These are phyloP conservation scores for Dasysyrphus albostriatus DNA, from an alignment of 2,888 invertebrate species.

Conservation along the genomic window DNA sequence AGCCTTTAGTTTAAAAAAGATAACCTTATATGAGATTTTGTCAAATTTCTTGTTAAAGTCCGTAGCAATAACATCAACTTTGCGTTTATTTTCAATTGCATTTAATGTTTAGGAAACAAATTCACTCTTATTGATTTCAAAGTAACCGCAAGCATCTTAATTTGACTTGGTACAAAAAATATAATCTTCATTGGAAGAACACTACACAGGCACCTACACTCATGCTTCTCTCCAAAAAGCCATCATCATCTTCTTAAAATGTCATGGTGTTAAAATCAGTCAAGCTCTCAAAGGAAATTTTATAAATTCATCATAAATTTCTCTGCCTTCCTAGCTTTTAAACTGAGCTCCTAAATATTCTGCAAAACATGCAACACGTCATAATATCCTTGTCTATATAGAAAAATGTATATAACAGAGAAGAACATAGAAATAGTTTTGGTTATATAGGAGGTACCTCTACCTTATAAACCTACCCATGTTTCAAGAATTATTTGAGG, in stretches of 20 bases:
- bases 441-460: no score
- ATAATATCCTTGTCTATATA: neutral
- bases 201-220: neutral
- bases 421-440: slow-evolving; percentile 7
- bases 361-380: slow-evolving; percentile 26
- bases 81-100: no score
- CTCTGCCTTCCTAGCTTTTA: slow-evolving; percentile 9
- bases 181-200: neutral
- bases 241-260: slow-evolving; percentile 28
- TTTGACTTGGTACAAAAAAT: neutral
- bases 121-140: no score
- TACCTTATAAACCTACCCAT: neutral
- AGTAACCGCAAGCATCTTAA: neutral
- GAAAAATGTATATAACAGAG: neutral
- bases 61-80: no score
- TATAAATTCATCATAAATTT: slow-evolving; percentile 37
- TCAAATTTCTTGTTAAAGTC: no score
- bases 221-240: neutral
- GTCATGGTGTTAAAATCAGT: slow-evolving; percentile 24
- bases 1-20: no score
- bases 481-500: neutral
- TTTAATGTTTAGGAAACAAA: no score
- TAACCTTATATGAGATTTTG: no score
- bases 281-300: slow-evolving; percentile 14
- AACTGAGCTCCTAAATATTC: neutral